Evolutionary conservation across 2,113 vertebrate species (phyloP), one percentile per base, ranked within the genome.

Genomic region (Equus przewalskii): DNA sequence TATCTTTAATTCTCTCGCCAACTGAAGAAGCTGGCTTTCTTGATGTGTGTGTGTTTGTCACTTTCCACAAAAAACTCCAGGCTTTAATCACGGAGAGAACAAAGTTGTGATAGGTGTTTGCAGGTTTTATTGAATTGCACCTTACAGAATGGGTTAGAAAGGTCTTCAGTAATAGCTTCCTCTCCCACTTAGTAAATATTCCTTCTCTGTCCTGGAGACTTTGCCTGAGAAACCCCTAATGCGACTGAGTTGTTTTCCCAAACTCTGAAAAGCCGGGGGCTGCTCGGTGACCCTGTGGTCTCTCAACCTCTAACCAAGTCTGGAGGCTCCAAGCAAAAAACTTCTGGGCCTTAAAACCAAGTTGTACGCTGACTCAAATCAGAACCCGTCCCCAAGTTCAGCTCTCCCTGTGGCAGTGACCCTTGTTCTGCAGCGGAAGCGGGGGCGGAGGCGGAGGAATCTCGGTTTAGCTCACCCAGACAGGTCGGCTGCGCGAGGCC

Each of bases 401-500:
- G 89, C 95, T 62, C 36, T 62, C 46, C 44, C 33, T 18, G 56
- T n/a, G 44, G 72, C 15, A 9, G 18, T 56, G 70, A 93, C 83
- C 73, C 46, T 79, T n/a, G 62, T 46, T 90, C 22, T 64, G 41
- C 64, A 46, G 24, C 3, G 46, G 69, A 96, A 84, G 65, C 33
- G 28, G 18, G 64, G 93, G 60, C 3, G 15, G 46, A 11, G 69
- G 80, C 18, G 65, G 54, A 82, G 89, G 36, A 54, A 70, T 81
- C 96, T 97, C 80, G 41, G 80, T 92, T 91, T 88, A 54, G 28
- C 60, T 96, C 93, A 67, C 18, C 21, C 67, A 83, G 83, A 79
- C 33, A 76, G 69, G 54, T 11, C 18, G 86, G 56, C 49, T n/a
- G 70, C 64, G 28, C 30, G 7, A 26, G 15, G 36, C 44, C 81